Percentiles rank a stretch among this genome's conserved stretches.
Evolutionary conservation across 2,113 vertebrate species (phyloP).

Genomic region (Pithys albifrons): DNA sequence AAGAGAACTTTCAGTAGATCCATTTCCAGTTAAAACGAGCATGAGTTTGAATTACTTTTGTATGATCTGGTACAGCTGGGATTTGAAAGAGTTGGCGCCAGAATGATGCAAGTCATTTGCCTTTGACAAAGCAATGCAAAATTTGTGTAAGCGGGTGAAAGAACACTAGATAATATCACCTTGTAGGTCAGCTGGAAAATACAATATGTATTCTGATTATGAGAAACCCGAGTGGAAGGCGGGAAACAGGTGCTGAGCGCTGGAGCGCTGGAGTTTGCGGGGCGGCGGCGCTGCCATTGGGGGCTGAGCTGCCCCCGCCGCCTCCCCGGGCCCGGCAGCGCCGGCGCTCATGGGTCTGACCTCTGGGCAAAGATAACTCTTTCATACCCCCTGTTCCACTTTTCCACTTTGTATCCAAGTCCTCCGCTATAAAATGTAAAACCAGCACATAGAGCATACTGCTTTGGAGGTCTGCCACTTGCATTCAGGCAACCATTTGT

Average conservation of each 20-base stretch:
- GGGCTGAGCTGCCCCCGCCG: background rate
- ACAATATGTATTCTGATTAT: constrained; percentile 1
- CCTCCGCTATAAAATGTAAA: constrained; percentile 60
- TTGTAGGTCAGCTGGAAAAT: constrained; percentile 32
- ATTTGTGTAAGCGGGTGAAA: constrained; percentile 21
- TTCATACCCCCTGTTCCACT: constrained; percentile 27
- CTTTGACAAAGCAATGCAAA: background rate
- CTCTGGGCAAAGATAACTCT: constrained; percentile 52
- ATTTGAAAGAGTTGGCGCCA: constrained; percentile 14
- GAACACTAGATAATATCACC: background rate
- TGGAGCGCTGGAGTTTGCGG: fast-evolving
- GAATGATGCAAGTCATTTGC: background rate
- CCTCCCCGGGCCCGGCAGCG: background rate
- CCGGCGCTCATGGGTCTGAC: constrained; percentile 34
- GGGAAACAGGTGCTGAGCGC: background rate
- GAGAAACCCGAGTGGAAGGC: background rate
- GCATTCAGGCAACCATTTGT: constrained; percentile 86
- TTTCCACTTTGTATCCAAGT: constrained; percentile 44
- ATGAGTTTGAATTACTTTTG: background rate
- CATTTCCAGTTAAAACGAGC: constrained; percentile 21
- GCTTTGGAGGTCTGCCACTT: constrained; percentile 74
- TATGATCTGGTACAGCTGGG: background rate
- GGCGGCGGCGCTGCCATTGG: no score
- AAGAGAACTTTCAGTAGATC: background rate
- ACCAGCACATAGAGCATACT: constrained; percentile 48